Evolutionary conservation across 2,113 vertebrate species (phyloP).

Genomic region (Menura novaehollandiae): DNA sequence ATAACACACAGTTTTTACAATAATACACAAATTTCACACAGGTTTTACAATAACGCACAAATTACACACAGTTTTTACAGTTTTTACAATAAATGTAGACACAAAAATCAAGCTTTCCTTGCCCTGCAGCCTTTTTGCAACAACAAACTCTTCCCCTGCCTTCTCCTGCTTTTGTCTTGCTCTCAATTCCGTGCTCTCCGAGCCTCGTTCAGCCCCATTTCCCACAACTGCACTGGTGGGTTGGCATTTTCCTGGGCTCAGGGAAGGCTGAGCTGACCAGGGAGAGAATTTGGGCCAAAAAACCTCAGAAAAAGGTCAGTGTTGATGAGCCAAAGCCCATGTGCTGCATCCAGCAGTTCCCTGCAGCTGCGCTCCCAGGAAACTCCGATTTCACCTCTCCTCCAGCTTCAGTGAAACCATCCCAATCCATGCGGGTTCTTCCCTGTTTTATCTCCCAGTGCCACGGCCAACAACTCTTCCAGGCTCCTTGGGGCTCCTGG

Average conservation of each 20-base stretch:
- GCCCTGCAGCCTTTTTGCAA: neutral
- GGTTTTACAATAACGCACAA: too few species aligned
- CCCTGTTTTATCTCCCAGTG: neutral
- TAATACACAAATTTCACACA: too few species aligned
- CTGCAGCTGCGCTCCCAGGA: neutral
- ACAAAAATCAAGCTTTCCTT: neutral
- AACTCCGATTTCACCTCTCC: too few species aligned
- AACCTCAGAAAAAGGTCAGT: neutral
- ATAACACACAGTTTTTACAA: too few species aligned
- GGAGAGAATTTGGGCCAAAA: neutral
- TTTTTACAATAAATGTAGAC: neutral
- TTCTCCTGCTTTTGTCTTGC: neutral
- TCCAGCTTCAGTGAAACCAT: too few species aligned
- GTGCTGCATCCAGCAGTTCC: neutral
- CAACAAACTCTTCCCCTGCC: neutral
- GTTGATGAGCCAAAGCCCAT: too few species aligned
- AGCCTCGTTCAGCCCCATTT: neutral
- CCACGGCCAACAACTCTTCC: neutral
- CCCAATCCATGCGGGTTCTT: neutral
- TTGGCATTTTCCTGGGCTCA: constrained; percentile 12
- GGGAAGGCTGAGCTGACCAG: neutral
- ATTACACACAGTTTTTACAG: too few species aligned
- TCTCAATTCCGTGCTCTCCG: neutral
- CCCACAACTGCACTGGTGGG: neutral
- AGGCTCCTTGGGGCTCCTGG: constrained; percentile 1